Evolutionary conservation across 1,140 invertebrate species (phyloP), one percentile per base, ranked within the genome.

Genomic region (Polypedilum pembai): DNA sequence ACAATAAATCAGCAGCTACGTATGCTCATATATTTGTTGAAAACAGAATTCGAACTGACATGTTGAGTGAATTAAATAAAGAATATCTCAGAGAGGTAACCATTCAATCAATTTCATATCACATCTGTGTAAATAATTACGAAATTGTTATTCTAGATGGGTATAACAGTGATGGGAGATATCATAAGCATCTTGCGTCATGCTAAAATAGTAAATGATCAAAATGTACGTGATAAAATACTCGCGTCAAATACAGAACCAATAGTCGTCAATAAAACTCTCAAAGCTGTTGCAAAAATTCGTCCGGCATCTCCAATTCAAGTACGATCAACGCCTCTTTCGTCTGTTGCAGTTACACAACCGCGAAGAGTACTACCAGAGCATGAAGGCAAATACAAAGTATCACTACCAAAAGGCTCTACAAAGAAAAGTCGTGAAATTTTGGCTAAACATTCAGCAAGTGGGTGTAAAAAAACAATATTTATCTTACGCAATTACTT

Each of bases 11-110:
- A 73, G 87, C 90, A 15, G 90, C 89, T 1, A 89, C 89, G 66
- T 94, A 94, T 84, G 92, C 93, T 0, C 84, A 92, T 33, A 89
- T 88, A n/a, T 94, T 94, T 80, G 88, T 87, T 3, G 91, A 93
- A 77, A 92, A 94, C 81, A 85, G 92, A 73, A 94, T 94, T 41
- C 87, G 89, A 78, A 87, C 86, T 77, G 89, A 92, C 78, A 94
- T 94, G 92, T 79, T 94, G 21, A 79, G 89, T 69, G 92, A 94
- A 80, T 82, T 94, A 1, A 92, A 89, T 76, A 93, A 93, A 80
- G 92, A 94, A 79, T 92, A 92, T 79, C 82, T 94, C 7, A 86
- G 86, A 76, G 92, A 93, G 65, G 65, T 69, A 21, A 69, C 7
- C 12, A 12, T 15, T 4, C 8, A 56, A 56, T 69, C 17, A 10